These are phyloP conservation scores for Thysanoteuthis rhombus DNA, from an alignment of 2,888 invertebrate genomes.

Conservation along the genomic window DNA sequence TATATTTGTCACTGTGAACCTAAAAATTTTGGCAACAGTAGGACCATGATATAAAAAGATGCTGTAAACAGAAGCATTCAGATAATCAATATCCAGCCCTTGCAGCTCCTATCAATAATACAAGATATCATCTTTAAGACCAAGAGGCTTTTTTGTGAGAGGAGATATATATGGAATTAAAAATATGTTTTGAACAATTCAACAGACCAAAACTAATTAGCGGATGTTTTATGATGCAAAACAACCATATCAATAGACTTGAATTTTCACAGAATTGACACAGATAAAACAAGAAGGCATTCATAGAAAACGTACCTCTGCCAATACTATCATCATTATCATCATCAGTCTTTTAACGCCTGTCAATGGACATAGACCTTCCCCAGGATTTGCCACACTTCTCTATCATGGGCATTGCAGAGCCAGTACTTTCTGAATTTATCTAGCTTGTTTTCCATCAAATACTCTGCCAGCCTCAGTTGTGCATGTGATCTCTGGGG, in stretches of 20 bases:
- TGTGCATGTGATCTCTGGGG: no score
- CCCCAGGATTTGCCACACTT: no score
- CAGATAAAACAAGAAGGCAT: no score
- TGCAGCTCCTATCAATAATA: not conserved
- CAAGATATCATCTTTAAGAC: not conserved
- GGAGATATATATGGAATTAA: not conserved
- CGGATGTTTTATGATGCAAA: not conserved
- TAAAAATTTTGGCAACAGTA: not conserved
- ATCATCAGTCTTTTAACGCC: no score
- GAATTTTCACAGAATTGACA: not conserved
- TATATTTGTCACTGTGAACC: not conserved
- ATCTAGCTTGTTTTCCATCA: no score
- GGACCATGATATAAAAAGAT: not conserved
- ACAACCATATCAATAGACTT: not conserved
- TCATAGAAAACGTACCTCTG: no score
- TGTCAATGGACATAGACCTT: no score
- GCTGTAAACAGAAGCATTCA: not conserved
- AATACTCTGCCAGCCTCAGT: no score
- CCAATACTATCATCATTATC: no score
- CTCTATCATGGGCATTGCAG: no score
- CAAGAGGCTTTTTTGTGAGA: not conserved
- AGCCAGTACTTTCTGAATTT: no score
- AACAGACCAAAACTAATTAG: not conserved
- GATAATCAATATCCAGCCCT: not conserved
- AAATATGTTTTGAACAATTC: not conserved